Evolutionary conservation across 2,113 vertebrate species (phyloP).

Genomic region (Hyaena hyaena): DNA sequence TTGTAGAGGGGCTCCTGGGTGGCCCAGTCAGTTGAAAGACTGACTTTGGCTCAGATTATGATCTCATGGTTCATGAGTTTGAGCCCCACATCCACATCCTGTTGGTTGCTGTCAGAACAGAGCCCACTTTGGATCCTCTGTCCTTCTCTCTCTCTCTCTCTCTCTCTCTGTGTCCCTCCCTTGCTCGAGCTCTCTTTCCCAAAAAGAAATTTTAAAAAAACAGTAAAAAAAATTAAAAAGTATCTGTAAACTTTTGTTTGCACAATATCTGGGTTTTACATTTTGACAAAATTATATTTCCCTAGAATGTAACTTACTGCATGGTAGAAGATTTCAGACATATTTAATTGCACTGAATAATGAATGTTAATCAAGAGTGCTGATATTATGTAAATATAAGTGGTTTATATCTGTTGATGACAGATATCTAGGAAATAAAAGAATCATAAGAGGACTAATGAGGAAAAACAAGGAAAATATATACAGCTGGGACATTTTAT

Average conservation of each 20-base stretch:
- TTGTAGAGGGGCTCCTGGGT: too few relatives aligned
- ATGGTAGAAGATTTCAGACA: neutral
- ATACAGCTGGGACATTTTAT: neutral
- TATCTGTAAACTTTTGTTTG: neutral
- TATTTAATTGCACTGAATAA: neutral
- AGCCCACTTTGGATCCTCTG: too few relatives aligned
- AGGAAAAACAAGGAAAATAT: neutral
- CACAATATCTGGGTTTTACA: neutral
- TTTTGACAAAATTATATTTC: neutral
- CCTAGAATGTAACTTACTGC: neutral
- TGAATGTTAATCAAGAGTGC: neutral
- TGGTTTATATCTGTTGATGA: neutral
- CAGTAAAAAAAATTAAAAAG: neutral
- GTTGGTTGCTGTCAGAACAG: too few relatives aligned
- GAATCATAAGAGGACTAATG: neutral
- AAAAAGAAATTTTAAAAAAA: too few relatives aligned
- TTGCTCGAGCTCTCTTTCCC: too few relatives aligned
- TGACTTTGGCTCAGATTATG: too few relatives aligned
- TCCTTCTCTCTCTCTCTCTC: too few relatives aligned
- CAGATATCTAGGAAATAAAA: neutral
- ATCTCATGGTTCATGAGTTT: too few relatives aligned
- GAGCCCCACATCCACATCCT: too few relatives aligned
- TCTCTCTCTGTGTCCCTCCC: too few relatives aligned
- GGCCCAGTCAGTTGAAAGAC: too few relatives aligned
- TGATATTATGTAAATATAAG: neutral